phyloP scores from a whole-genome alignment of 2,797 vertebrate genomes.

The Notolepis coatsorum region DNA sequence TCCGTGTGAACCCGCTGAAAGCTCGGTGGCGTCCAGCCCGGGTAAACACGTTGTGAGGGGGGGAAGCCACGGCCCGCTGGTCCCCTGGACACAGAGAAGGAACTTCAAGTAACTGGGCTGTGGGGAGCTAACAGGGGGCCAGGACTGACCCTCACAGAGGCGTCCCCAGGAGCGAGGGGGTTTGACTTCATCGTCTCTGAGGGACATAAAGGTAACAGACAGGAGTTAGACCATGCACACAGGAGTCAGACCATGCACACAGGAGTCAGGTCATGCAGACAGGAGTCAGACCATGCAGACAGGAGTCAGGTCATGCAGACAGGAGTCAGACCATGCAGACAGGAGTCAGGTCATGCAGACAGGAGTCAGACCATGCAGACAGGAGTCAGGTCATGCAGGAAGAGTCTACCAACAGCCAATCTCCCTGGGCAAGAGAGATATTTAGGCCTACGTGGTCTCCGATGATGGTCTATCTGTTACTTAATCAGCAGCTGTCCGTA shows the following conservation, averaged over 20 bases:
- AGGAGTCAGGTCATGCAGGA: slow-evolving; percentile 12
- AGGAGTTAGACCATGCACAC: slow-evolving; percentile 12
- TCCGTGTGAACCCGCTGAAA: slow-evolving; percentile 72
- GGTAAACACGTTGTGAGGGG: slow-evolving; percentile 61
- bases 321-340: slow-evolving; percentile 12
- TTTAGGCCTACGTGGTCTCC: slow-evolving; percentile 36
- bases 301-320: too few species aligned
- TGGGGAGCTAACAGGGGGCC: slow-evolving; percentile 48
- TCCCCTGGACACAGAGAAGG: slow-evolving; percentile 64
- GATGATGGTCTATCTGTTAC: slow-evolving; percentile 25
- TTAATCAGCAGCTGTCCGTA: slow-evolving; percentile 23
- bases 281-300: slow-evolving; percentile 12
- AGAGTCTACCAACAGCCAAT: background rate
- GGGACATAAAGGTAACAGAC: slow-evolving; percentile 52
- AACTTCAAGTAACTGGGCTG: slow-evolving; percentile 60
- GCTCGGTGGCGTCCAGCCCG: slow-evolving; percentile 60
- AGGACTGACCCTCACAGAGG: slow-evolving; percentile 48
- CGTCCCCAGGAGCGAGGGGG: slow-evolving; percentile 31
- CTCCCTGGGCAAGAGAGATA: slow-evolving; percentile 39
- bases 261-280: slow-evolving; percentile 20
- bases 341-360: too few species aligned
- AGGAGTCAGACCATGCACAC: slow-evolving; percentile 20
- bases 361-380: slow-evolving; percentile 21
- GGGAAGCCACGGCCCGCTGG: slow-evolving; percentile 53
- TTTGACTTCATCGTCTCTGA: slow-evolving; percentile 44